These are phyloP conservation scores for Hyppa rectilinea DNA, from an alignment of 2,888 invertebrate genomes.

Conservation along the genomic window DNA sequence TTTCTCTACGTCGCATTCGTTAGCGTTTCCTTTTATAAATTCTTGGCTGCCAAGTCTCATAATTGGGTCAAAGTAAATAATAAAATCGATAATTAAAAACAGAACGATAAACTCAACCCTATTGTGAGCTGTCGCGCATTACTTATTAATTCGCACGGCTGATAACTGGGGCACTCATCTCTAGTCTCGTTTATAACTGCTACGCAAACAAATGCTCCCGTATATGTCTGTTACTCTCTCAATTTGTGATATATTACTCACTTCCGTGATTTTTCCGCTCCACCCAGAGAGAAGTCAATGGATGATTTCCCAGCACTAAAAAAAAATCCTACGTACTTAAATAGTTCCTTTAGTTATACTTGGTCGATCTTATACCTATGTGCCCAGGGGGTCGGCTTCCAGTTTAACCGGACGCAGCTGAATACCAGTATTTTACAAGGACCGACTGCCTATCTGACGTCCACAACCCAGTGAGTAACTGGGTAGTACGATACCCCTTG, in stretches of 20 bases:
- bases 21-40: background rate
- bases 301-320: no score
- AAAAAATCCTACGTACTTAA: no score
- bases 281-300: no score
- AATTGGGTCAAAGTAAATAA: constrained; percentile 14
- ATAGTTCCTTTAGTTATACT: background rate
- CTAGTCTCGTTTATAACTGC: constrained; percentile 30
- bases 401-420: no score
- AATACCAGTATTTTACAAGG: no score
- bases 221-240: constrained; percentile 29
- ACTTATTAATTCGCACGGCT: constrained; percentile 28
- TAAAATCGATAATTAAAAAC: background rate
- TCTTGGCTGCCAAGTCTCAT: no score
- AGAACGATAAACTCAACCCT: constrained; percentile 14
- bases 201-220: constrained; percentile 19
- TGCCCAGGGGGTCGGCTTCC: no score
- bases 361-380: no score
- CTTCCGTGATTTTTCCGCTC: constrained; percentile 31
- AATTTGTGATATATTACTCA: background rate
- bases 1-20: background rate
- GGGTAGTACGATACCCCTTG: no score
- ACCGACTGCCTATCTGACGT: no score
- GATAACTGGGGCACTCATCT: constrained; percentile 49
- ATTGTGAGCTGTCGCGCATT: constrained; percentile 6
- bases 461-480: no score